Evolutionary conservation across 2,113 vertebrate species (phyloP), one percentile per base, ranked within the genome.

Genomic region (Microtus ochrogaster): DNA sequence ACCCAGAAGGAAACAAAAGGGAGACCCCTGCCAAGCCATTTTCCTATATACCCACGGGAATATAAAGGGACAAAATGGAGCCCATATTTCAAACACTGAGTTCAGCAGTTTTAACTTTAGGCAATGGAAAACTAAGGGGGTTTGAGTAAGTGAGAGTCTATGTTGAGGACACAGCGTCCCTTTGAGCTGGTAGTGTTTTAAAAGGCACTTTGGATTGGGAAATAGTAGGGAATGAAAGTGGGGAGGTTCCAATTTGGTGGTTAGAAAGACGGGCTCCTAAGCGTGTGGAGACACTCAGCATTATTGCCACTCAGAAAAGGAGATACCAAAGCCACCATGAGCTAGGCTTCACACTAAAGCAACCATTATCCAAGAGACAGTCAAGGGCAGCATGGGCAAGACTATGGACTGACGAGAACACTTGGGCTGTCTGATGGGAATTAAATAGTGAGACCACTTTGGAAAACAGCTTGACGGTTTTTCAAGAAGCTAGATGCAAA

Each of bases 401-500:
- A 30, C 16, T 9, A 1, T 41, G 49, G 61, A 22, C 8, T 73
- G 39, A 77, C 7, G 16, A 28, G 19, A 68, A 24, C 19, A 26
- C 26, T 5, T 3, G 2, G 13, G 9, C 19, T 2, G 33, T 33
- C 81, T 55, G 36, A n/a, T 44, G 65, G 63, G 21, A 55, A 76
- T 11, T 33, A 21, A 76, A 65, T 6, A 33, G 19, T 28, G 36
- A 17, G 22, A 9, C 41, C n/a, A 22, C 58, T 70, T 65, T 33
- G 12, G 76, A 94, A 90, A 95, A 88, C 2, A 33, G 24, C 77
- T n/a, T 65, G 55, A 26, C 61, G 65, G 61, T 72, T 77, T 87
- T 95, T 81, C 72, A 66, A 91, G 41, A 91, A 89, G 39, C 68
- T 73, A 49, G 88, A 72, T 81, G 63, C 49, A 24, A 81, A 91